phyloP scores from a whole-genome alignment of 2,888 invertebrate genomes.

The Athrips mouffetella region DNA sequence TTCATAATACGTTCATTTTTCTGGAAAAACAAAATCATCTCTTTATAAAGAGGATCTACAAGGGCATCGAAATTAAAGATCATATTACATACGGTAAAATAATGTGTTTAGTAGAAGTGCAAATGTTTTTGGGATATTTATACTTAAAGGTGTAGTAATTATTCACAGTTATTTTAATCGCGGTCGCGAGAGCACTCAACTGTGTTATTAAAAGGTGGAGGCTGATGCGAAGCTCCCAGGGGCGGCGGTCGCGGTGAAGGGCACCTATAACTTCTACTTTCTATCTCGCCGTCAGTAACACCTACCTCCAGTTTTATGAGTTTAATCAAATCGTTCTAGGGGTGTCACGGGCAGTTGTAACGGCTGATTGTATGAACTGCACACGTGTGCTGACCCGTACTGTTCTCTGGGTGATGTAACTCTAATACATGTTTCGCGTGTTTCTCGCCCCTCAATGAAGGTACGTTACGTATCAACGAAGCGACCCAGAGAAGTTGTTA shows the following conservation, averaged over 20 bases:
- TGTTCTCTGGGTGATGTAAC: constrained; percentile 31
- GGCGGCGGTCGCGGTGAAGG: constrained; percentile 38
- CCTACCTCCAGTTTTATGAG: constrained; percentile 64
- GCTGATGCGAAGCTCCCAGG: constrained; percentile 38
- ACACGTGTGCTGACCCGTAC: constrained; percentile 59
- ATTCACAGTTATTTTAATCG: constrained; percentile 63
- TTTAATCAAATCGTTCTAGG: constrained; percentile 73
- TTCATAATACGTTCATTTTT: constrained; percentile 10
- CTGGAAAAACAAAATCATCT: background rate
- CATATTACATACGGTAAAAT: background rate
- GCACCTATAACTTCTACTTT: constrained; percentile 54
- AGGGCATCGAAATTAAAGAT: background rate
- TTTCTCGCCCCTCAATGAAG: too few species aligned
- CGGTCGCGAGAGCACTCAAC: constrained; percentile 62
- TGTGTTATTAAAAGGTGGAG: constrained; percentile 72
- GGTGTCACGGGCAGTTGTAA: constrained; percentile 60
- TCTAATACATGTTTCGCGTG: too few species aligned
- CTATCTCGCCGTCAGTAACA: constrained; percentile 40
- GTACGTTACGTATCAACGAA: too few species aligned
- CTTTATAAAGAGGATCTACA: constrained; percentile 26
- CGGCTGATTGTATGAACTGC: constrained; percentile 60
- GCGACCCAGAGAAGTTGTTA: too few species aligned
- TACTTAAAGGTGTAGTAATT: constrained; percentile 35
- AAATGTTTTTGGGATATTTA: background rate
- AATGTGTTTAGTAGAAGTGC: background rate